Conservation (phyloP, 2,113 vertebrate genomes). For the Atractosteus spatula region DNA sequence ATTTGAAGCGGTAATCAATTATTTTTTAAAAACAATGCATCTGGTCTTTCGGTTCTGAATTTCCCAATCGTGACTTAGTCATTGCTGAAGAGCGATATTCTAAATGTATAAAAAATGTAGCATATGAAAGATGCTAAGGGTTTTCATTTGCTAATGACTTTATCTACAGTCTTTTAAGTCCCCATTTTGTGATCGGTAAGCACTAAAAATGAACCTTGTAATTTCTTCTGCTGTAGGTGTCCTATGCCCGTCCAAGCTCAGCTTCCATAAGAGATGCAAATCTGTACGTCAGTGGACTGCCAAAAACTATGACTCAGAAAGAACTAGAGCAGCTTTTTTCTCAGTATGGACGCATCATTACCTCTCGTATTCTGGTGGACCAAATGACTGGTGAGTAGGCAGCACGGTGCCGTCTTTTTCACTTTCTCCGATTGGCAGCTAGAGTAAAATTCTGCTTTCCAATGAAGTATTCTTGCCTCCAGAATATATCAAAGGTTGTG, state of each 20-base stretch:
- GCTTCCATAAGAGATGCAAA: conserved; percentile 98
- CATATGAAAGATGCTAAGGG: too few species aligned
- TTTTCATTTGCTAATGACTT: too few species aligned
- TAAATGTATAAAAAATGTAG: too few species aligned
- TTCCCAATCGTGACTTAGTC: too few species aligned
- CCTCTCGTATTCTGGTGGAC: conserved; percentile 95
- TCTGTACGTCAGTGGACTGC: conserved; percentile 94
- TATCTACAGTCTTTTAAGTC: too few species aligned
- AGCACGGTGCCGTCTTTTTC: conserved; percentile 10
- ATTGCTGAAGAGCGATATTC: too few species aligned
- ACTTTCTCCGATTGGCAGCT: conserved; percentile 22
- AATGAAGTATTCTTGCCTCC: conserved; percentile 28
- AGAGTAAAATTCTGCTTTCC: conserved; percentile 38
- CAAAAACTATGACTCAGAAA: conserved; percentile 96
- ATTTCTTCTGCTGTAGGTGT: conserved; percentile 62
- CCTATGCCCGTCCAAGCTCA: conserved; percentile 94
- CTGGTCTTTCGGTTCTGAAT: too few species aligned
- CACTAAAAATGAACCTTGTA: too few species aligned
- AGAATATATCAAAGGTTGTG: conserved; percentile 57
- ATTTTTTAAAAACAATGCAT: too few species aligned
- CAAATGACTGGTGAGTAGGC: conserved; percentile 92
- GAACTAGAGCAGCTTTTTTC: conserved; percentile 96
- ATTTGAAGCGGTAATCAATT: too few species aligned
- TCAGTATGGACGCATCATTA: conserved; percentile 97
- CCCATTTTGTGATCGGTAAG: too few species aligned